Evolutionary conservation across 2,113 vertebrate genomes (phyloP).

Genomic region (Ellobius talpinus): DNA sequence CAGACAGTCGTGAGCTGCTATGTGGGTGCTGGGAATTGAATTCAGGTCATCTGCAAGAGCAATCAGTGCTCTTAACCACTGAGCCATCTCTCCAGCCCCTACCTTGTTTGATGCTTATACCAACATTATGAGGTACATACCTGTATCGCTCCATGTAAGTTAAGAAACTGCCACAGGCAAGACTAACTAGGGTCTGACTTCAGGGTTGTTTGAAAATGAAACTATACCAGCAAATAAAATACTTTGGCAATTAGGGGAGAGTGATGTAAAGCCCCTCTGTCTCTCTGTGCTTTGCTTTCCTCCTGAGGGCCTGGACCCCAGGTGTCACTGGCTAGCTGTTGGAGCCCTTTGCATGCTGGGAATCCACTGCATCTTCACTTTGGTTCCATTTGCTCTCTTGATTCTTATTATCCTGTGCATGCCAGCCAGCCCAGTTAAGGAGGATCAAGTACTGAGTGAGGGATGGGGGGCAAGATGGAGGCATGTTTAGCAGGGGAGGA

Average conservation of each 20-base stretch:
- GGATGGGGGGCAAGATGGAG: not conserved
- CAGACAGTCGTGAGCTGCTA: not conserved
- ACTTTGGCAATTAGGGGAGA: conserved; percentile 1
- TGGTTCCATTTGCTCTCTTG: not conserved
- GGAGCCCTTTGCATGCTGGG: not conserved
- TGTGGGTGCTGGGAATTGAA: not conserved
- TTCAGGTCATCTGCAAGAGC: not conserved
- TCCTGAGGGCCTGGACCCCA: not conserved
- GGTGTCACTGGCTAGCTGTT: not conserved
- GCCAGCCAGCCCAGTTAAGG: not conserved
- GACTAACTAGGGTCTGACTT: not conserved
- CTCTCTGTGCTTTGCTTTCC: not conserved
- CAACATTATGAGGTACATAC: not conserved
- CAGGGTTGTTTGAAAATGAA: not conserved
- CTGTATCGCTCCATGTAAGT: not conserved
- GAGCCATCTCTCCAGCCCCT: not conserved
- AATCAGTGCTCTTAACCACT: not conserved
- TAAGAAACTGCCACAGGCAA: not conserved
- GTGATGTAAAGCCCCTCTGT: not conserved
- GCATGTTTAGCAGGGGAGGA: not conserved
- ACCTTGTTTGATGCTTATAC: not conserved
- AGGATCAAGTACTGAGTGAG: not conserved
- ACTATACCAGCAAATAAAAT: not conserved
- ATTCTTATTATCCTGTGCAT: not conserved
- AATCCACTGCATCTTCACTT: not conserved